These are phyloP conservation scores for Plectropomus leopardus DNA, from an alignment of 2,113 vertebrate genomes.

Conservation along the genomic window DNA sequence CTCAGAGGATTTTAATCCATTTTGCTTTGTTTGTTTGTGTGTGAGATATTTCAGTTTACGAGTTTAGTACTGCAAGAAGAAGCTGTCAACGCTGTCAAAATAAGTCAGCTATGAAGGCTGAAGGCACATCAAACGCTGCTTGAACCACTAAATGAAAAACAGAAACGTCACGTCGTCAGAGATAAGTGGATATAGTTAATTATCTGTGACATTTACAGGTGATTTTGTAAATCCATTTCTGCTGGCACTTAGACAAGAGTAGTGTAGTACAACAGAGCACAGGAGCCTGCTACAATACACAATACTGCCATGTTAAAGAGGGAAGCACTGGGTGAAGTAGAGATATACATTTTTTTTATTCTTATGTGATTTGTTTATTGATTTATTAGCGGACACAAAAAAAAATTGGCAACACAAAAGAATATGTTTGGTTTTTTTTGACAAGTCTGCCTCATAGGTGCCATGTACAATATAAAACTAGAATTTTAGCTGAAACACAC, in stretches of 20 bases:
- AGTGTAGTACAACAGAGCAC: conserved; percentile 1
- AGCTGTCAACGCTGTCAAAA: conserved; percentile 14
- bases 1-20: neutral
- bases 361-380: neutral
- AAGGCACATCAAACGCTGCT: conserved; percentile 1
- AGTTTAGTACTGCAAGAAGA: conserved; percentile 1
- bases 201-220: conserved; percentile 53
- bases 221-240: conserved; percentile 31
- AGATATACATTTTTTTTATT: neutral
- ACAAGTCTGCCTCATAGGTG: too few species aligned
- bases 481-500: too few species aligned
- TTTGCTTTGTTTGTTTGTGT: conserved; percentile 2
- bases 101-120: neutral
- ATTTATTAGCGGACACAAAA: neutral
- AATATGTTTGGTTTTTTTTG: too few species aligned
- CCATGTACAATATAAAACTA: too few species aligned
- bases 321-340: neutral
- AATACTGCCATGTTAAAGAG: neutral
- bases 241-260: conserved; percentile 9
- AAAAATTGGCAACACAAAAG: too few species aligned
- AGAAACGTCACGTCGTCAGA: conserved; percentile 20
- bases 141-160: conserved; percentile 26
- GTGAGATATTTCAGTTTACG: neutral
- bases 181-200: conserved; percentile 35
- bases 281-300: neutral